Evolutionary conservation across 2,888 invertebrate genomes (phyloP).

Genomic region (Amiota communis): DNA sequence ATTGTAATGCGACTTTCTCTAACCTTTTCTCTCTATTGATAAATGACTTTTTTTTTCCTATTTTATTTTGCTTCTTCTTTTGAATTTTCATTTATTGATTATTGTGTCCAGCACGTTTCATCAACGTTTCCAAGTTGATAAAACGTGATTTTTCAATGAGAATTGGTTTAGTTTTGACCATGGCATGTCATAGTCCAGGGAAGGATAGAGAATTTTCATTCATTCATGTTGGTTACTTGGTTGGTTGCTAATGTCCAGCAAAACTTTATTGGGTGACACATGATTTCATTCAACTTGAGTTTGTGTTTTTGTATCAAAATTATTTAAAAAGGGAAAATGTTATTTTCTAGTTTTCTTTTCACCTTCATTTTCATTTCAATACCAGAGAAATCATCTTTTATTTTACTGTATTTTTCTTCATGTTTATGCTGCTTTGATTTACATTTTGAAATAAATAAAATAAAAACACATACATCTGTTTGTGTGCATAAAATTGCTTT

Average conservation of each 20-base stretch:
- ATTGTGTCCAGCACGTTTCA: constrained; percentile 14
- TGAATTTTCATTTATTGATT: background rate
- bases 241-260: background rate
- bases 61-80: background rate
- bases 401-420: too few relatives aligned
- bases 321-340: too few relatives aligned
- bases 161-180: background rate
- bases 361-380: too few relatives aligned
- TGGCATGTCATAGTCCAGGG: background rate
- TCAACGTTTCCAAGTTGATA: constrained; percentile 18
- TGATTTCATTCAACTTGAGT: constrained; percentile 1
- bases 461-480: too few relatives aligned
- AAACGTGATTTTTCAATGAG: constrained; percentile 19
- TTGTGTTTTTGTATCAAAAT: background rate
- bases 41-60: background rate
- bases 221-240: too few relatives aligned
- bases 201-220: too few relatives aligned
- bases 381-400: too few relatives aligned
- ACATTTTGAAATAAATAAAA: too few relatives aligned
- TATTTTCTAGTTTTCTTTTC: too few relatives aligned
- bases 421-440: too few relatives aligned
- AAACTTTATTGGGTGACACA: background rate
- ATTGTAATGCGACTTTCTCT: background rate
- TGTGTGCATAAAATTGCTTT: too few relatives aligned
- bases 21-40: background rate